Conservation (phyloP, 2,888 invertebrate species). For the Pharmacophagus antenor region DNA sequence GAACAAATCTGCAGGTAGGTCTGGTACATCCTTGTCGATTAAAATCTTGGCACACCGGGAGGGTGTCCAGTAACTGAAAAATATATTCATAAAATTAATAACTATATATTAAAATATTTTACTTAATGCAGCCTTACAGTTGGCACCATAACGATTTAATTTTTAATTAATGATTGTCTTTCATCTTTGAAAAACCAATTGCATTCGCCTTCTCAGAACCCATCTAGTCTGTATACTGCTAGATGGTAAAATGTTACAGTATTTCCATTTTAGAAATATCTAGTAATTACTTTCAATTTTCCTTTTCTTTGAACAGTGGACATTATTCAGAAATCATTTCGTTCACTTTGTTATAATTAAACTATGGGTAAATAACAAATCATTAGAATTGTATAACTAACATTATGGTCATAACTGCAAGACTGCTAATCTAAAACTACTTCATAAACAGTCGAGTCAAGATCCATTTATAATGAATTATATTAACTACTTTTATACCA, state of each 20-base stretch:
- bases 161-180: conserved; percentile 26
- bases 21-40: conserved; percentile 98
- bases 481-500: neutral
- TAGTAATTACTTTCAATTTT: neutral
- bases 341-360: neutral
- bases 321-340: neutral
- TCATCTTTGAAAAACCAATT: neutral
- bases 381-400: conserved; percentile 20
- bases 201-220: neutral
- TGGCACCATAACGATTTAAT: conserved; percentile 44
- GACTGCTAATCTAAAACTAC: conserved; percentile 56
- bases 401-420: conserved; percentile 51
- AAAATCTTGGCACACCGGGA: conserved; percentile 99
- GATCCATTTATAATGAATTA: conserved; percentile 1
- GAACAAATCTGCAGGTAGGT: conserved; percentile 98
- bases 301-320: neutral
- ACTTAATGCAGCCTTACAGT: conserved; percentile 50
- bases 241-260: neutral
- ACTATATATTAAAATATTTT: conserved; percentile 37
- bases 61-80: conserved; percentile 99
- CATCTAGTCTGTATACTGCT: neutral
- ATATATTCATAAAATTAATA: conserved; percentile 63
- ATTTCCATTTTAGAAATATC: neutral
- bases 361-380: neutral
- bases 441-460: conserved; percentile 66